Evolutionary conservation across 92 coral and sea anemone genomes (phyloP), one percentile per base, ranked within the genome.

Genomic region (Isaurus tuberculatus): DNA sequence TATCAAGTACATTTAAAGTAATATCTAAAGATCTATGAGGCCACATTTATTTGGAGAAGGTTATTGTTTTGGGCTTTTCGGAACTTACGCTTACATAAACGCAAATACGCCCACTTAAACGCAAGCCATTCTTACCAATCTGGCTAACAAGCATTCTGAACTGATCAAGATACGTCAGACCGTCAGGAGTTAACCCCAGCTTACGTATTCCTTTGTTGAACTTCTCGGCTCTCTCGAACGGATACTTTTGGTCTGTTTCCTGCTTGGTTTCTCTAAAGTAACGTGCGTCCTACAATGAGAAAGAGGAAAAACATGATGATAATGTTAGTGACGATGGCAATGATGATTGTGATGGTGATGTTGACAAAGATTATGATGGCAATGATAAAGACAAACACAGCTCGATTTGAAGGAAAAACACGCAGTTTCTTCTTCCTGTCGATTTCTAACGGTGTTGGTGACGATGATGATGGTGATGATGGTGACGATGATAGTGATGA

Each of bases 151-250:
- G 91, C 65, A 92, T 89, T 80, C 99, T 87, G 83, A 96, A 96
- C 92, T 96, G 99, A 82, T 96, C 99, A 29, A 96, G 86, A 72
- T 96, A 96, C 1, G 98, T 96, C 55, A 86, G 81, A 0, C 98
- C 97, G 74, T 91, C 99, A 26, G 99, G 99, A 0, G 99, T 91
- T 85, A 96, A 75, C 28, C 99, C 99, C 16, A 96, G 96, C 71
- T 96, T 96, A 8, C 99, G 95, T 81, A 96, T 96, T 73, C 99
- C 99, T 43, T 96, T 96, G 92, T 96, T 96, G 75, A 96, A 96
- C 88, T 96, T 96, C 89, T 96, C 99, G 0, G 99, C 94, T 69
- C 99, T 74, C 75, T 96, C 99, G 85, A 88, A 96, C 28, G 99
- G 99, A 81, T 96, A 96, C 65, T 93, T 96, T 73, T 96, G 99